A percentile compares a stretch with the other conserved stretches of the same genome.
Evolutionary conservation across 2,888 invertebrate genomes (phyloP).

Genomic region (Ophion obscuratus): DNA sequence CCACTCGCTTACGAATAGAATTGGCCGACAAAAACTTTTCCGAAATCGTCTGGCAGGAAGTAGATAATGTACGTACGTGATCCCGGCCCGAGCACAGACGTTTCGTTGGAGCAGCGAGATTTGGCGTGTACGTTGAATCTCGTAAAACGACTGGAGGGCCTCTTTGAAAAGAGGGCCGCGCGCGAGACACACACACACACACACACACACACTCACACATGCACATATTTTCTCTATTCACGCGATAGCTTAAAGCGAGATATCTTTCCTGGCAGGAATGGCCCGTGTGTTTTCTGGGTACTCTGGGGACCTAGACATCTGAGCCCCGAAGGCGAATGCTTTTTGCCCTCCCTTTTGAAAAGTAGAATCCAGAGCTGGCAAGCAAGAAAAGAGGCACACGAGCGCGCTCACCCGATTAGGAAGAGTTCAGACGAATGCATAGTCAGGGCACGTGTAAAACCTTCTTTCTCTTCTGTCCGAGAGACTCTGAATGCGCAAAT

Average conservation of each 20-base stretch:
- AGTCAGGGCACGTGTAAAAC: slow-evolving; percentile 62
- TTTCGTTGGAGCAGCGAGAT: slow-evolving; percentile 35
- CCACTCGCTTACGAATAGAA: slow-evolving; percentile 14
- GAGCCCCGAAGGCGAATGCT: slow-evolving; percentile 53
- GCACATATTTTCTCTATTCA: slow-evolving; percentile 47
- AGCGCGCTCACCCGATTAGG: slow-evolving; percentile 24
- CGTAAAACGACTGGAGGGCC: slow-evolving; percentile 42
- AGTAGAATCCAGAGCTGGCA: slow-evolving; percentile 46
- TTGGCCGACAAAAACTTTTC: slow-evolving; percentile 42
- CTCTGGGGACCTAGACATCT: slow-evolving; percentile 58
- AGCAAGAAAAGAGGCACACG: slow-evolving; percentile 33
- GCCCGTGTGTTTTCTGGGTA: slow-evolving; percentile 43
- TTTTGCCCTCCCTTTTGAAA: slow-evolving; percentile 18
- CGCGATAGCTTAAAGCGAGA: slow-evolving; percentile 59
- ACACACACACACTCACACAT: slow-evolving; percentile 18
- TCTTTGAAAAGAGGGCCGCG: slow-evolving; percentile 22
- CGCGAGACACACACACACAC: slow-evolving; percentile 29
- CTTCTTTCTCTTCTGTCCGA: slow-evolving; percentile 36
- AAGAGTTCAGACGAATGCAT: slow-evolving; percentile 62
- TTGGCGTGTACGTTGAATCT: slow-evolving; percentile 49
- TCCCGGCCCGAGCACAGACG: slow-evolving; percentile 60
- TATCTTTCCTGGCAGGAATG: slow-evolving; percentile 58
- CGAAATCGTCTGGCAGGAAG: slow-evolving; percentile 62
- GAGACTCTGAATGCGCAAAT: slow-evolving; percentile 60
- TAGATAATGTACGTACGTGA: slow-evolving; percentile 71